A percentile compares a stretch with the other conserved stretches of the same genome.
phyloP scores from a whole-genome alignment of 1,140 invertebrate genomes.

The Pomacea maculata region DNA sequence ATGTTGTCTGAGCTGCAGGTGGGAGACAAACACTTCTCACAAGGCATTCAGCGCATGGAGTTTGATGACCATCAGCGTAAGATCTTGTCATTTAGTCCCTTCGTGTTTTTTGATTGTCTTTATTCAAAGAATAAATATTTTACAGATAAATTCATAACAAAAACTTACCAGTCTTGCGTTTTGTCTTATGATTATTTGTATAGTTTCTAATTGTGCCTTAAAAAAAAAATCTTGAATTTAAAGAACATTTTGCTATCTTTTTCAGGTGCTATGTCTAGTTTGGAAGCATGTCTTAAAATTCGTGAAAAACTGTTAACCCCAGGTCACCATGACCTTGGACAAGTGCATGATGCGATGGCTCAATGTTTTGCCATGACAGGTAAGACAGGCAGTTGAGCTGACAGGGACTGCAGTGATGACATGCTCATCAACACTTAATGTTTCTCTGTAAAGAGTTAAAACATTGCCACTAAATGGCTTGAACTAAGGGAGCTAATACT shows the following conservation, averaged over 20 bases:
- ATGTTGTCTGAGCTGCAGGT: neutral
- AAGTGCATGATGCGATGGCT: slow-evolving; percentile 68
- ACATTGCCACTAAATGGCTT: no score
- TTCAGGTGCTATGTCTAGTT: slow-evolving; percentile 63
- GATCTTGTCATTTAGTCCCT: no score
- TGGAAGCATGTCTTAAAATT: slow-evolving; percentile 65
- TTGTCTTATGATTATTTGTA: no score
- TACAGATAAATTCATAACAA: neutral
- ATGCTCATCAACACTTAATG: no score
- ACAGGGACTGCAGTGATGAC: no score
- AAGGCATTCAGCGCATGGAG: neutral
- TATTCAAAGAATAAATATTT: neutral
- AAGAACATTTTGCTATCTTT: neutral
- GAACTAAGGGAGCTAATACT: no score
- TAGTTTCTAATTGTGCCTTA: no score
- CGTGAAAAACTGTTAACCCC: slow-evolving; percentile 66
- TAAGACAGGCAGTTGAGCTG: slow-evolving; percentile 29
- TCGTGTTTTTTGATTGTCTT: neutral
- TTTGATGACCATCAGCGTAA: neutral
- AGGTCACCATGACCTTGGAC: slow-evolving; percentile 66
- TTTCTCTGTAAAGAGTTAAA: no score
- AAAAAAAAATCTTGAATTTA: no score
- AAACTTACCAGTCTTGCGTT: no score
- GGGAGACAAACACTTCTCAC: slow-evolving; percentile 1
- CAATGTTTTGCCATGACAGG: slow-evolving; percentile 67